Conservation (phyloP, 2,113 vertebrate species). For the Seriola dumerili region DNA sequence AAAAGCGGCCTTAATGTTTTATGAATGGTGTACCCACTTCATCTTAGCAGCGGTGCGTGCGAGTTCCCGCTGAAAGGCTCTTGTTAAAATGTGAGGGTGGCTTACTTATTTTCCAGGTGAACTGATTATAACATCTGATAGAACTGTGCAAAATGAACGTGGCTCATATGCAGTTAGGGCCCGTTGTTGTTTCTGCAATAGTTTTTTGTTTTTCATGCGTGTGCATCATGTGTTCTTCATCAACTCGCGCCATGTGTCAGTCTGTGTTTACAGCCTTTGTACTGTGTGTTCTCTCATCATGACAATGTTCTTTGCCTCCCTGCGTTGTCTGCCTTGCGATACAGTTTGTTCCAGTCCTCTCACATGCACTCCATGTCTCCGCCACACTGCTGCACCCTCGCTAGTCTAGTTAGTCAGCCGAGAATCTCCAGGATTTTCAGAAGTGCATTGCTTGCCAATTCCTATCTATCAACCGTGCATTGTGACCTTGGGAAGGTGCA, state of each 20-base stretch:
- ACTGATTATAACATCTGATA: background rate
- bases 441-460: constrained; percentile 42
- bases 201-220: background rate
- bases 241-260: background rate
- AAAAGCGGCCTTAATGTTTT: constrained; percentile 79
- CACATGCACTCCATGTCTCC: constrained; percentile 15
- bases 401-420: constrained; percentile 39
- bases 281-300: constrained; percentile 20
- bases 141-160: background rate
- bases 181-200: background rate
- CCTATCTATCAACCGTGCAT: constrained; percentile 41
- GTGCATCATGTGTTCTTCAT: background rate
- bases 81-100: constrained; percentile 15
- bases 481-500: constrained; percentile 51
- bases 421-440: constrained; percentile 28
- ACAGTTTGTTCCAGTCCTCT: constrained; percentile 19
- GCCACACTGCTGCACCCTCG: constrained; percentile 15
- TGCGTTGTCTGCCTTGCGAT: constrained; percentile 5
- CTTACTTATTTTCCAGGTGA: constrained; percentile 6
- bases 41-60: background rate
- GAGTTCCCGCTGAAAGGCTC: background rate
- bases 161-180: background rate
- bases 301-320: background rate
- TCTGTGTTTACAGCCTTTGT: constrained; percentile 5
- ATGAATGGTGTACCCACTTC: constrained; percentile 61